A percentile compares a stretch with the other conserved stretches of the same genome.
These are phyloP conservation scores for Pandemis heparana DNA, from an alignment of 2,888 invertebrate species.

Conservation along the genomic window DNA sequence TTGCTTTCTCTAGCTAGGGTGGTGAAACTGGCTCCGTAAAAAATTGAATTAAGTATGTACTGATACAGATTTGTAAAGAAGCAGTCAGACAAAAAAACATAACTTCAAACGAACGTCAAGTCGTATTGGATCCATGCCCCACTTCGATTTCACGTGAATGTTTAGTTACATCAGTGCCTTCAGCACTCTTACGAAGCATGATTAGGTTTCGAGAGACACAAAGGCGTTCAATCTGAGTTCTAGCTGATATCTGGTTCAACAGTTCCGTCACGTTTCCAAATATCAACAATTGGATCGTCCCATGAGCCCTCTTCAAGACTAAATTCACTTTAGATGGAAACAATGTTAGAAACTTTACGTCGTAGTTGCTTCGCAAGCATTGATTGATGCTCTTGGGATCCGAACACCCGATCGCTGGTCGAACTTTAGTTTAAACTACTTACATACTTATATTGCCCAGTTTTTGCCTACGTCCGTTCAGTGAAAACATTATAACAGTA, in stretches of 20 bases:
- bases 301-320: slow-evolving; percentile 10
- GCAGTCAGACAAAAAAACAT: not conserved
- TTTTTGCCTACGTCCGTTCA: not conserved
- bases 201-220: slow-evolving; percentile 1
- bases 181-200: slow-evolving; percentile 1
- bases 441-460: not conserved
- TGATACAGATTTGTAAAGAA: not conserved
- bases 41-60: not conserved
- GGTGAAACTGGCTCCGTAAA: no score
- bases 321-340: slow-evolving; percentile 26
- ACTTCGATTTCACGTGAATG: not conserved
- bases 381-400: slow-evolving; percentile 28
- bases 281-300: slow-evolving; percentile 2
- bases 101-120: not conserved
- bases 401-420: slow-evolving; percentile 5
- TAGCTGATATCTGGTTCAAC: slow-evolving; percentile 4
- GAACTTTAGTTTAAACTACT: slow-evolving; percentile 30
- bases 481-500: not conserved
- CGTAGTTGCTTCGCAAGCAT: slow-evolving; percentile 11
- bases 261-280: slow-evolving; percentile 17
- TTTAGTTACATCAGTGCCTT: slow-evolving; percentile 1
- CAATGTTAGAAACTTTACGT: slow-evolving; percentile 27
- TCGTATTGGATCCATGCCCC: not conserved
- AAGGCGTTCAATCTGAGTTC: slow-evolving; percentile 1
- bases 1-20: no score